These are phyloP conservation scores for Amazona ochrocephala DNA, from an alignment of 2,797 vertebrate species.

Conservation along the genomic window DNA sequence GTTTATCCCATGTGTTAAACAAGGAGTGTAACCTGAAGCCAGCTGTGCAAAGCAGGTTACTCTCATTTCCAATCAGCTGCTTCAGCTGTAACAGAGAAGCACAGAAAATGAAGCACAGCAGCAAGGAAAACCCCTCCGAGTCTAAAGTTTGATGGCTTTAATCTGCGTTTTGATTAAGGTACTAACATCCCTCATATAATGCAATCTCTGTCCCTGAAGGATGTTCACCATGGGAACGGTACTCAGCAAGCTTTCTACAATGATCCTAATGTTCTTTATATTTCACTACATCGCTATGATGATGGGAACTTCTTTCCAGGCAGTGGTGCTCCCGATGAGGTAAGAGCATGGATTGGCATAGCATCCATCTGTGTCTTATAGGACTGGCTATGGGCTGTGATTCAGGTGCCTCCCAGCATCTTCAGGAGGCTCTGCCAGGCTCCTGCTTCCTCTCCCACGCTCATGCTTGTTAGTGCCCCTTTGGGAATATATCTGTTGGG, in stretches of 20 bases:
- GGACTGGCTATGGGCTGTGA: not conserved
- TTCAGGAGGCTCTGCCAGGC: not conserved
- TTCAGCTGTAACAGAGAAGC: not conserved
- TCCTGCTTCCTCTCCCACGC: not conserved
- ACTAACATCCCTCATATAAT: not conserved
- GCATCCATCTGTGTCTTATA: accelerated
- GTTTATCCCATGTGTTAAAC: not conserved
- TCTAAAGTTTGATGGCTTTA: not conserved
- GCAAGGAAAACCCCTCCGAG: not conserved
- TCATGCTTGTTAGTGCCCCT: not conserved
- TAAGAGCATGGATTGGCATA: not conserved
- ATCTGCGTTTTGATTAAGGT: not conserved
- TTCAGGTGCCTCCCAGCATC: not conserved
- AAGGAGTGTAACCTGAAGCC: not conserved
- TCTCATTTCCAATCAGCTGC: not conserved
- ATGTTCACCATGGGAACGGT: slow-evolving; percentile 96
- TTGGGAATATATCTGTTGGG: accelerated
- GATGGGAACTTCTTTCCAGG: slow-evolving; percentile 98
- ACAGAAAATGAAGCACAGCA: not conserved
- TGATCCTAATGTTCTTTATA: slow-evolving; percentile 91
- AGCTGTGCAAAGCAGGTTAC: not conserved
- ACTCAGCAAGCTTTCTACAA: slow-evolving; percentile 97
- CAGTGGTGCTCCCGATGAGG: slow-evolving; percentile 95
- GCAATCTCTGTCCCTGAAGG: slow-evolving; percentile 75
- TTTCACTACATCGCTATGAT: slow-evolving; percentile 96